Base-by-base conservation (phyloP, 2,888 invertebrate species). In the Callinectes sapidus region DNA sequence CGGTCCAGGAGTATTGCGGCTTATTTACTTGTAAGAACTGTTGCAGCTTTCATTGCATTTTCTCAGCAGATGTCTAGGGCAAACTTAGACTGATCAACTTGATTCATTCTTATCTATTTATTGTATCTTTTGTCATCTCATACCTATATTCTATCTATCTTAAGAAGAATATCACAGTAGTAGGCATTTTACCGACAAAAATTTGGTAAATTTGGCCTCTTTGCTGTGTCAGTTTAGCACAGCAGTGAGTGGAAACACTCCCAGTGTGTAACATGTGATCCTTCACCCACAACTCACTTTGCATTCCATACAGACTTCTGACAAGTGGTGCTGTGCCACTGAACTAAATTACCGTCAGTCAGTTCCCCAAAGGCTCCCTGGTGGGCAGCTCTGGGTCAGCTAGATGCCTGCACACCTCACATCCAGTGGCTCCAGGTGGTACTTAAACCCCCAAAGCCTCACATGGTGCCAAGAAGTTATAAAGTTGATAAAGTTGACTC, bases 261-360 rank as follows among this genome's bases (percentile, higher is more conserved):
- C 39, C n/a, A 85, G 42, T 32, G 85, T 48, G 28, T n/a, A n/a
- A 42, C 87, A 39, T 39, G 32, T 86, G 92, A 89, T 92, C 92
- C 92, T 92, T 89, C 89, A 89, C 92, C 92, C 92, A 92, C 85
- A 89, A n/a, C 61, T 91, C 92, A 92, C 89, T 89, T 89, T 92
- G 92, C 92, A 92, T 92, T 92, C 92, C 92, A 92, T 89, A 91
- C 91, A 91, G 89, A 91, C 91, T 92, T 89, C 86, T 85, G 89
- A 89, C 85, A 88, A 90, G 89, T 92, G 92, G 92, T 92, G 92
- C 92, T 92, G 92, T 89, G 87, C 85, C 89, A 86, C 89, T 92
- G 81, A 28, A 85, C 92, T 35, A 85, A 92, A 92, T 92, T 89
- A 86, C 92, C 54, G 66, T 86, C 89, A 89, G 48, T 89, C 77